These are phyloP conservation scores for Sphenopsis melanotis DNA, from an alignment of 2,797 vertebrate species.

Conservation along the genomic window DNA sequence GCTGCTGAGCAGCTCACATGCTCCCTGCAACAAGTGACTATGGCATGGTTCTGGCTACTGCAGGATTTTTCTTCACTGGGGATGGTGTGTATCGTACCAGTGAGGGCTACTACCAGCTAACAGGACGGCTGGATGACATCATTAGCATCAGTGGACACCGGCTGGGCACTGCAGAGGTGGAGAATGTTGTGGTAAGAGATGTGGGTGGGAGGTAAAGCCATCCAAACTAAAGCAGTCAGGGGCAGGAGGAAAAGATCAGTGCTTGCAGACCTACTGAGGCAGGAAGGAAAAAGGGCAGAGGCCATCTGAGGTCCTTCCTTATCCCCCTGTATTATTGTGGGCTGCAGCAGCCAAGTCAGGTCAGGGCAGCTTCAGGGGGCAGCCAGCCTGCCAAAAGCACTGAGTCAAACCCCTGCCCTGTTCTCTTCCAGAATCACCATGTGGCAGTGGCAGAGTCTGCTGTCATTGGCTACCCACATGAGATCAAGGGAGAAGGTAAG, in stretches of 20 bases:
- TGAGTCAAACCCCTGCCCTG: not conserved
- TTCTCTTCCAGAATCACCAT: conserved; percentile 61
- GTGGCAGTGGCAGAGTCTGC: conserved; percentile 70
- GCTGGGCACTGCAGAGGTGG: conserved; percentile 68
- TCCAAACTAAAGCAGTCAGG: not conserved
- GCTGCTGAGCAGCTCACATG: not conserved
- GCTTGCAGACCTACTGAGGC: not conserved
- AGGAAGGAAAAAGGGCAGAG: not conserved
- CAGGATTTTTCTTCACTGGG: conserved; percentile 69
- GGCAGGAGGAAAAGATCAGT: not conserved
- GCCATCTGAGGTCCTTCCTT: not conserved
- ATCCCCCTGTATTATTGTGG: not conserved
- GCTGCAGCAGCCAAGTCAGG: not conserved
- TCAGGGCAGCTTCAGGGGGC: not conserved
- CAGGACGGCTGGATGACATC: conserved; percentile 61
- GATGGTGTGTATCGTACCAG: conserved; percentile 50
- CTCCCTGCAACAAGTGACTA: not conserved
- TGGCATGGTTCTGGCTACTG: not conserved
- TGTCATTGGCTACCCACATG: conserved; percentile 66
- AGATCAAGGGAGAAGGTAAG: conserved; percentile 73
- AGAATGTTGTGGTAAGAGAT: conserved; percentile 65
- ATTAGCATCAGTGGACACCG: conserved; percentile 66
- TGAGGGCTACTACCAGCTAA: conserved; percentile 68
- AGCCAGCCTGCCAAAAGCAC: not conserved
- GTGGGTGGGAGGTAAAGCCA: not conserved